Percentiles rank a stretch among this genome's conserved stretches.
phyloP scores from a whole-genome alignment of 2,113 vertebrate genomes.

The Rissa tridactyla region DNA sequence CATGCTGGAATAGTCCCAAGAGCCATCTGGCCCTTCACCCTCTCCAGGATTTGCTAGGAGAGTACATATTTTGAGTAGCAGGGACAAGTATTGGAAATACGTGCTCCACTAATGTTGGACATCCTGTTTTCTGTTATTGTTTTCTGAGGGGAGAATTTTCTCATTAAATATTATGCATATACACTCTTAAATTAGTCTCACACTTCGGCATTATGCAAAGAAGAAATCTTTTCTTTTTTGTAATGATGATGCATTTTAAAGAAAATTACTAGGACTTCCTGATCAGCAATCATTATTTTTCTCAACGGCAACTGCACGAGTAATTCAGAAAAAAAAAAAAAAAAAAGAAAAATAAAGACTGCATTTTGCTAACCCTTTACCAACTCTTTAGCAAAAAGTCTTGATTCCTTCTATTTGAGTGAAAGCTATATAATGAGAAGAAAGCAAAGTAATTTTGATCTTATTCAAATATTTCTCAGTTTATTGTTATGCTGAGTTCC shows the following conservation, averaged over 20 bases:
- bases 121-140: neutral
- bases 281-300: neutral
- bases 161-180: neutral
- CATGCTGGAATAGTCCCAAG: neutral
- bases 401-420: neutral
- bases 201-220: neutral
- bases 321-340: neutral
- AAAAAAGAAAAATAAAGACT: no score
- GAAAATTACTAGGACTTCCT: neutral
- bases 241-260: neutral
- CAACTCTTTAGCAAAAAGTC: neutral
- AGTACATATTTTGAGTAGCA: neutral
- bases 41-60: neutral
- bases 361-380: neutral
- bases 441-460: neutral
- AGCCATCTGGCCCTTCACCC: neutral
- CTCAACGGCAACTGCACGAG: neutral
- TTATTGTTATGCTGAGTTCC: neutral
- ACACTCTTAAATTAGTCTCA: neutral
- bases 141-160: neutral
- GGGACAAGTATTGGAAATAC: neutral
- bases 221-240: neutral
- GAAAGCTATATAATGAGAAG: neutral
- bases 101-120: accelerated
- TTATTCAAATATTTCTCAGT: neutral